phyloP scores from a whole-genome alignment of 1,140 invertebrate genomes.

The Drosophila lacteicornis region DNA sequence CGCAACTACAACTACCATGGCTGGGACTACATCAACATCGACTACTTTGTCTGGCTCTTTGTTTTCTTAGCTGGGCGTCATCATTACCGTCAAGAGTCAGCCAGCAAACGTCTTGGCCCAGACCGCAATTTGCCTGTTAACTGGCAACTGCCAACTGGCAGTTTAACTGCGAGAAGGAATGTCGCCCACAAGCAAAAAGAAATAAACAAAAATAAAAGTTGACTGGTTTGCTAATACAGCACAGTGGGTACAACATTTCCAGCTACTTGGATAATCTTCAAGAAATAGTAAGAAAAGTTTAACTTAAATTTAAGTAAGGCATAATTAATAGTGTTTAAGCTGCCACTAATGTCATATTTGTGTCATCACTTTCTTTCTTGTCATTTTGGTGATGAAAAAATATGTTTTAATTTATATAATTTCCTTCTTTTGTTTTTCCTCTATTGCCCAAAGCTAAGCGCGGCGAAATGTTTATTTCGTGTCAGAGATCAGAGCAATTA shows the following conservation, averaged over 20 bases:
- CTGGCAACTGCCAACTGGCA: slow-evolving; percentile 37
- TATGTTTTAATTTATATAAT: slow-evolving; percentile 32
- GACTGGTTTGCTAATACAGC: background rate
- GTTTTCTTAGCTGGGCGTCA: slow-evolving; percentile 56
- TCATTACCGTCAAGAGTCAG: slow-evolving; percentile 55
- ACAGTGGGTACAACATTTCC: background rate
- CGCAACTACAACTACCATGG: background rate
- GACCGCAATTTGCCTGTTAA: slow-evolving; percentile 55
- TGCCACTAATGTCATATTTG: slow-evolving; percentile 4
- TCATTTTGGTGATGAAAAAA: slow-evolving; percentile 21
- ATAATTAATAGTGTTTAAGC: slow-evolving; percentile 11
- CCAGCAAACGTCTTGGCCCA: slow-evolving; percentile 36
- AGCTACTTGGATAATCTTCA: background rate
- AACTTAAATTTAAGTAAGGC: background rate
- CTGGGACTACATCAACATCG: slow-evolving; percentile 19
- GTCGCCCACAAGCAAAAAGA: slow-evolving; percentile 32
- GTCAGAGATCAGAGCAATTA: slow-evolving; percentile 59
- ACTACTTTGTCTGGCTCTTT: slow-evolving; percentile 53
- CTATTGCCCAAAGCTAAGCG: slow-evolving; percentile 1
- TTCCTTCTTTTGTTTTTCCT: background rate
- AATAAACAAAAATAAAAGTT: slow-evolving; percentile 15
- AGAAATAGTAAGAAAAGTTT: background rate
- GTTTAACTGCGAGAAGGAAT: slow-evolving; percentile 43
- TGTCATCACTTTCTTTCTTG: slow-evolving; percentile 30
- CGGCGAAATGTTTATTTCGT: slow-evolving; percentile 38